These are phyloP conservation scores for Lordiphosa collinella DNA, from an alignment of 1,140 invertebrate genomes.

Conservation along the genomic window DNA sequence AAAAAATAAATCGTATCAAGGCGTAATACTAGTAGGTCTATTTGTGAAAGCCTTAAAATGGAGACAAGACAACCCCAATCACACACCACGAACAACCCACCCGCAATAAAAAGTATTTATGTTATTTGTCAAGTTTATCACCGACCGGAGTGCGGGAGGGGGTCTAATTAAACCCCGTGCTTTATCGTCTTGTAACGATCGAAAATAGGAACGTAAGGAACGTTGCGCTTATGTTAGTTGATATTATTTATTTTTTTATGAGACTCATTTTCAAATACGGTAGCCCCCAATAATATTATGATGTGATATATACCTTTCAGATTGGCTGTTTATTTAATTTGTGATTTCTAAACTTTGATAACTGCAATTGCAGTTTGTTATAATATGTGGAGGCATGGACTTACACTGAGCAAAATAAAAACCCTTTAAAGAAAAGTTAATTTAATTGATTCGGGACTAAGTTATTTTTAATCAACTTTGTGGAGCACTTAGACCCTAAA, in stretches of 20 bases:
- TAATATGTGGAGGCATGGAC: neutral
- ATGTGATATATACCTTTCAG: conserved; percentile 27
- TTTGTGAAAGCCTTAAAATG: conserved; percentile 45
- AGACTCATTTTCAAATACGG: conserved; percentile 61
- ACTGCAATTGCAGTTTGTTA: conserved; percentile 16
- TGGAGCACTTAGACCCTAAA: too few relatives aligned
- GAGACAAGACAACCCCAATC: conserved; percentile 26
- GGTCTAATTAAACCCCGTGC: conserved; percentile 63
- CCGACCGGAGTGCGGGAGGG: conserved; percentile 2
- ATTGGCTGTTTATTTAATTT: conserved; percentile 56
- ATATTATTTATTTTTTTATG: conserved; percentile 29
- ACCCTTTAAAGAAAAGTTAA: too few relatives aligned
- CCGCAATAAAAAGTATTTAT: conserved; percentile 76
- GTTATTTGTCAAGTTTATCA: conserved; percentile 77
- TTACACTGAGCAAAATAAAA: too few relatives aligned
- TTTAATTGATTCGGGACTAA: neutral
- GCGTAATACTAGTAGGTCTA: conserved; percentile 70
- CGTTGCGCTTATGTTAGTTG: conserved; percentile 30
- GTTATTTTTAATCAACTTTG: neutral
- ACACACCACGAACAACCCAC: conserved; percentile 32
- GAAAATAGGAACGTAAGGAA: conserved; percentile 13
- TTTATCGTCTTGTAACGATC: conserved; percentile 73
- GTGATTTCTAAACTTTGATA: conserved; percentile 63
- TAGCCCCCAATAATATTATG: conserved; percentile 10
- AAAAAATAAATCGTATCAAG: conserved; percentile 45